These are phyloP conservation scores for Setipinna tenuifilis DNA, from an alignment of 2,797 vertebrate genomes.

Conservation along the genomic window DNA sequence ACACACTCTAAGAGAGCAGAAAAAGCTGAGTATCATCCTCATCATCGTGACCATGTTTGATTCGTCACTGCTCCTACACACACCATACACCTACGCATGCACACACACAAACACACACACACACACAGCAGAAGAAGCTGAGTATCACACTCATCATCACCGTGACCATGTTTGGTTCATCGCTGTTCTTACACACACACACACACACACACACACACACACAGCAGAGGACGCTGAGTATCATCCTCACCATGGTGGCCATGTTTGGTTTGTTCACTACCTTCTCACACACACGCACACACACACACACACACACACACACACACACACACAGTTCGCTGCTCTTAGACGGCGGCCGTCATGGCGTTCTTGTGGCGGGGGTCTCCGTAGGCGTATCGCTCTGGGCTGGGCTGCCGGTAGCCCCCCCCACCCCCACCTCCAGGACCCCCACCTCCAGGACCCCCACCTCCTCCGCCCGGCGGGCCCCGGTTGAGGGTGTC, in stretches of 20 bases:
- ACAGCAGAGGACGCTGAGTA: background rate
- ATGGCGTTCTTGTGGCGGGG: slow-evolving; percentile 85
- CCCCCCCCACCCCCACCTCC: slow-evolving; percentile 32
- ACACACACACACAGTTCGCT: too few species aligned
- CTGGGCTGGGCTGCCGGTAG: slow-evolving; percentile 74
- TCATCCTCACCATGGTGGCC: background rate
- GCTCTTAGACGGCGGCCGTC: slow-evolving; percentile 86
- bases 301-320: too few species aligned
- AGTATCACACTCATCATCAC: too few species aligned
- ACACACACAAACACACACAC: too few species aligned
- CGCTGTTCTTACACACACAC: background rate
- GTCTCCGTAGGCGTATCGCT: slow-evolving; percentile 78
- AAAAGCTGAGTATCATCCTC: background rate
- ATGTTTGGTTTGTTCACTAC: background rate
- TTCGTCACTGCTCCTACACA: too few species aligned
- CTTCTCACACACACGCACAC: too few species aligned
- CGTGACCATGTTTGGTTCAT: slow-evolving; percentile 5
- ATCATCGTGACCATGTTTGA: background rate
- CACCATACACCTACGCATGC: too few species aligned
- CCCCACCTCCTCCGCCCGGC: background rate
- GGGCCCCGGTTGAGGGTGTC: slow-evolving; percentile 77
- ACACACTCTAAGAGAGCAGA: background rate
- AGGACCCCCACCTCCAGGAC: background rate
- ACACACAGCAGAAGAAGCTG: background rate
- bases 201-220: background rate